Evolutionary conservation across 1,140 invertebrate species (phyloP), one percentile per base, ranked within the genome.

Genomic region (Gonatopus flavifemur): DNA sequence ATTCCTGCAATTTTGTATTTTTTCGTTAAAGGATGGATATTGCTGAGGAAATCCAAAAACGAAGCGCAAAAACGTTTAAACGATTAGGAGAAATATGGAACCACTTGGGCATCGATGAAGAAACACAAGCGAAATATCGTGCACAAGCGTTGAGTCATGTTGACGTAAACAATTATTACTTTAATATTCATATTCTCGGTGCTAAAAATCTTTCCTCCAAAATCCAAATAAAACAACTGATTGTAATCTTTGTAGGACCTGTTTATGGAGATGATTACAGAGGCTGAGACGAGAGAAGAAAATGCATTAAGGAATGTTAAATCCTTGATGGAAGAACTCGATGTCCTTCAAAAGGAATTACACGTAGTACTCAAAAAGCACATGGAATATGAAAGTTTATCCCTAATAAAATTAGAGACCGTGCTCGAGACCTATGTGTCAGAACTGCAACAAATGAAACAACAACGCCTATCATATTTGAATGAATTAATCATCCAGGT

Each of bases 261-360:
- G 9, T 55, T 72, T 28, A 52, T 53, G 9, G 72, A 74, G 8
- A 76, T 74, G 73, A 45, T 72, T 15, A 24, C 43, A 0, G 74
- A 76, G 30, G 57, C 64, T 1, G 49, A 62, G 28, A 44, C 47
- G 2, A 72, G 62, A 15, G 67, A 64, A 35, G 43, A 58, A 5
- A 21, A 21, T 10, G 45, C 74, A 13, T n/a, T 60, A n/a, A 30
- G 54, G 8, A 63, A 51, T 28, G 59, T 73, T 3, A 62, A 62
- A 38, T 2, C 53, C 6, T 22, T 68, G 1, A 56, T 66, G 33
- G 52, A 69, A 21, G 47, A 64, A 35, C 39, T 64, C 25, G 20
- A 47, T 20, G 44, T 36, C 15, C 28, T 74, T 55, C 54, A 1
- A 62, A 66, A 33, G 66, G 66, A 58, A 41, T 44, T 37, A 46